Evolutionary conservation across 2,113 vertebrate species (phyloP).

Genomic region (Phycodurus eques): DNA sequence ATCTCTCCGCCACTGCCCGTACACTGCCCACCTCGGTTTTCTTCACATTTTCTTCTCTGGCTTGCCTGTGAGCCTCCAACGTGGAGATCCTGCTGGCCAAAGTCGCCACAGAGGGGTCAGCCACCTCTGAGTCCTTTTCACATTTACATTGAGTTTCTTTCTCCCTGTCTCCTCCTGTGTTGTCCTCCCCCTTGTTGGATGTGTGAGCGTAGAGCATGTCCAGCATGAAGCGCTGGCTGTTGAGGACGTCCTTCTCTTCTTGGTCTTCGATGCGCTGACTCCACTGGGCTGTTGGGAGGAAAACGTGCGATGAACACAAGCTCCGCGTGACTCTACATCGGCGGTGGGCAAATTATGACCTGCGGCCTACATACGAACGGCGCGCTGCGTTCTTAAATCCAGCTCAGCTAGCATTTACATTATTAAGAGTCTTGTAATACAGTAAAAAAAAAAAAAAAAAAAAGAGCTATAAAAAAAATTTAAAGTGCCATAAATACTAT

Average conservation of each 20-base stretch:
- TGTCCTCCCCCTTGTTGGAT: slow-evolving; percentile 67
- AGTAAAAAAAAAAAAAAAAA: no score
- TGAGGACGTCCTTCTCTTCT: slow-evolving; percentile 84
- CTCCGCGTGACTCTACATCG: neutral
- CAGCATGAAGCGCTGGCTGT: slow-evolving; percentile 92
- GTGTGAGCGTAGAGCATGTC: slow-evolving; percentile 94
- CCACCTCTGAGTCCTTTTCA: slow-evolving; percentile 68
- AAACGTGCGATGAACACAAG: neutral
- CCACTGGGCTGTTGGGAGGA: slow-evolving; percentile 80
- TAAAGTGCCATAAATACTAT: no score
- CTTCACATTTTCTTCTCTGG: slow-evolving; percentile 81
- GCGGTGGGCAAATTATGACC: no score
- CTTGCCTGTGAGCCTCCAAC: slow-evolving; percentile 83
- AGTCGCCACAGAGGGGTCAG: slow-evolving; percentile 77
- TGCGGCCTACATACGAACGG: no score
- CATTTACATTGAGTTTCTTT: slow-evolving; percentile 65
- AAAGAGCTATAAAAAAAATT: no score
- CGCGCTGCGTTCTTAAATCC: no score
- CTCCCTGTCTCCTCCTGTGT: slow-evolving; percentile 70
- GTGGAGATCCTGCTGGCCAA: slow-evolving; percentile 87
- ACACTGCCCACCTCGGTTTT: slow-evolving; percentile 83
- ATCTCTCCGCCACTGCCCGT: slow-evolving; percentile 86
- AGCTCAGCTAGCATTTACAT: no score
- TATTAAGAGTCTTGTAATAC: no score
- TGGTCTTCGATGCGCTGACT: slow-evolving; percentile 76